Evolutionary conservation across 2,113 vertebrate species (phyloP).

Genomic region (Elachura formosa): DNA sequence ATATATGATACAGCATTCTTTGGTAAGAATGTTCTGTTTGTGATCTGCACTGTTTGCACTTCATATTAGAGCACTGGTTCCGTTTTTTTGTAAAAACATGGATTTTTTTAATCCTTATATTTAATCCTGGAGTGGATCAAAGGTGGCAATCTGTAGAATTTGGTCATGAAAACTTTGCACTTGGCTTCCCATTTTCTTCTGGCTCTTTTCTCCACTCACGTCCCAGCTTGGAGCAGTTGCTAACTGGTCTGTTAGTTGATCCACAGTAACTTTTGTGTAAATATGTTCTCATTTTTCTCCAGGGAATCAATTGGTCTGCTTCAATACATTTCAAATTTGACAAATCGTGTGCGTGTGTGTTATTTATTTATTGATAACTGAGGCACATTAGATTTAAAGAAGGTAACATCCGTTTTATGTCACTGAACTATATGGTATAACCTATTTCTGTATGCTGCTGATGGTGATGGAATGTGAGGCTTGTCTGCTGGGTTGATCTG

Average conservation of each 20-base stretch:
- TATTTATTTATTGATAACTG: background rate
- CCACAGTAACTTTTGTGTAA: background rate
- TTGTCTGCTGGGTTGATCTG: background rate
- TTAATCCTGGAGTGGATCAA: background rate
- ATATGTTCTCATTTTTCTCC: background rate
- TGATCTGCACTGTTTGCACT: background rate
- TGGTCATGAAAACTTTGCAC: background rate
- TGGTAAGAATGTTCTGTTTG: background rate
- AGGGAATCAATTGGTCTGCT: background rate
- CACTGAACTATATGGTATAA: background rate
- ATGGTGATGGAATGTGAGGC: background rate
- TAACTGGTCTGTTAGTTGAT: background rate
- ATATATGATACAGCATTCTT: background rate
- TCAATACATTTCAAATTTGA: rapidly evolving
- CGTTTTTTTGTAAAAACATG: background rate
- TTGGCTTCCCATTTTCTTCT: background rate
- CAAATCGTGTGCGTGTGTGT: background rate
- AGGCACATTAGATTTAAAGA: background rate
- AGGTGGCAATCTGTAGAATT: background rate
- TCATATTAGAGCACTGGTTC: background rate
- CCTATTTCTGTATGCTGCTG: background rate
- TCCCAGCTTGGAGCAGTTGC: background rate
- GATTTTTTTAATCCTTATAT: background rate
- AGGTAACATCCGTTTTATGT: background rate
- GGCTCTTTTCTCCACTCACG: background rate